Evolutionary conservation across 2,113 vertebrate genomes (phyloP).

Genomic region (Myiopsitta monachus): DNA sequence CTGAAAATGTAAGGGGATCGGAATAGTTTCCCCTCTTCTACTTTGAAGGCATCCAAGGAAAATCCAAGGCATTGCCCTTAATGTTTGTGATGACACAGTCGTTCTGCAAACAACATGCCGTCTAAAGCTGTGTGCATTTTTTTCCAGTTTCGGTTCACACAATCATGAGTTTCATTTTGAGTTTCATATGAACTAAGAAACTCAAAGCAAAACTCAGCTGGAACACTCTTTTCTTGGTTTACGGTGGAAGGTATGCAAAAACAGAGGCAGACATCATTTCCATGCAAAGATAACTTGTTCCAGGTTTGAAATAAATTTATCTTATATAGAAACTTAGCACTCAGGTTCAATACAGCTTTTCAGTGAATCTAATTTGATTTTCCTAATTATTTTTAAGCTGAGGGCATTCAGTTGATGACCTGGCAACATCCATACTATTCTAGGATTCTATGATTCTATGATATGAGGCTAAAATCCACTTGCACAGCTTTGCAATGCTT

Average conservation of each 20-base stretch:
- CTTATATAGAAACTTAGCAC: not conserved
- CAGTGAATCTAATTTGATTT: not conserved
- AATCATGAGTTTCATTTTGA: slow-evolving; percentile 34
- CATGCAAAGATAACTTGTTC: slow-evolving; percentile 1
- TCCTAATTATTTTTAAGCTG: not conserved
- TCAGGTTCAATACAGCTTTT: not conserved
- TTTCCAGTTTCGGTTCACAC: slow-evolving; percentile 37
- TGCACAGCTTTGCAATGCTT: not conserved
- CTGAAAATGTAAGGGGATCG: not conserved
- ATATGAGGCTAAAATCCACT: not conserved
- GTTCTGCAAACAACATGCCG: not conserved
- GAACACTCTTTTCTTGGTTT: slow-evolving; percentile 20
- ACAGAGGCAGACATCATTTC: slow-evolving; percentile 34
- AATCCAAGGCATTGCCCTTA: not conserved
- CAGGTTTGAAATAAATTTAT: slow-evolving; percentile 20
- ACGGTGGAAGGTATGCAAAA: slow-evolving; percentile 47
- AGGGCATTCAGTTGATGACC: not conserved
- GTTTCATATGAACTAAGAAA: slow-evolving; percentile 30
- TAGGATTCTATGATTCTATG: too few species aligned
- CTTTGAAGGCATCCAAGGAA: not conserved
- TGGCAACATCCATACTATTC: not conserved
- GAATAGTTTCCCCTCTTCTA: not conserved
- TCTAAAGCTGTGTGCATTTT: not conserved
- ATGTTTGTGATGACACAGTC: not conserved
- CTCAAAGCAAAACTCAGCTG: slow-evolving; percentile 54